Conservation (phyloP, 2,797 vertebrate genomes). For the Melanotaenia pygmaea region DNA sequence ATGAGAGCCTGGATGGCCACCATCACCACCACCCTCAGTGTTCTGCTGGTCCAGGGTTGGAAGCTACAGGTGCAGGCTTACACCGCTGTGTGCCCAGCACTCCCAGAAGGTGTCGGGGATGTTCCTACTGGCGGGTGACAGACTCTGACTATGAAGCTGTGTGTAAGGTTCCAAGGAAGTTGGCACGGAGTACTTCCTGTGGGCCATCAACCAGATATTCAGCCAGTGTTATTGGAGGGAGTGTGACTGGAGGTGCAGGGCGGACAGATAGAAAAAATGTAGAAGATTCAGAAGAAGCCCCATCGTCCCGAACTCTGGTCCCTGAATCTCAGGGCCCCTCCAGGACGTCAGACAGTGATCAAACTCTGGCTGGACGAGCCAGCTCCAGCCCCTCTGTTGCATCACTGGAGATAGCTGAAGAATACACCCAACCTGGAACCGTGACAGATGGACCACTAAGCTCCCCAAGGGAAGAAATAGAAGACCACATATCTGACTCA, state of each 20-base stretch:
- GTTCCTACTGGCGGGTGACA: slow-evolving; percentile 87
- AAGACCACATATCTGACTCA: slow-evolving; percentile 83
- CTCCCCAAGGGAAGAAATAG: slow-evolving; percentile 63
- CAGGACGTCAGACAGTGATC: slow-evolving; percentile 79
- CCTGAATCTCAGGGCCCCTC: slow-evolving; percentile 72
- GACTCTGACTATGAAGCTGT: slow-evolving; percentile 95
- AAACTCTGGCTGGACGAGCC: slow-evolving; percentile 80
- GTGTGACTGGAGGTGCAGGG: slow-evolving; percentile 60
- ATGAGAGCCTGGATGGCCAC: slow-evolving; percentile 83
- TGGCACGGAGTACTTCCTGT: slow-evolving; percentile 88
- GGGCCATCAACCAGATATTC: slow-evolving; percentile 89
- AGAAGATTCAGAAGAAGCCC: slow-evolving; percentile 79
- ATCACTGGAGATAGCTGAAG: slow-evolving; percentile 84
- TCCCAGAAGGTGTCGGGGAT: slow-evolving; percentile 88
- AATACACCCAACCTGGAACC: slow-evolving; percentile 67
- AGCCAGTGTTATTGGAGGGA: slow-evolving; percentile 78
- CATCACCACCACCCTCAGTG: slow-evolving; percentile 79
- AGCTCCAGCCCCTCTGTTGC: slow-evolving; percentile 88
- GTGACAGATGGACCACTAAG: slow-evolving; percentile 61
- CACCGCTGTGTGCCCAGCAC: slow-evolving; percentile 60
- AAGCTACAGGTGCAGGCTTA: slow-evolving; percentile 54
- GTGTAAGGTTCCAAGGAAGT: slow-evolving; percentile 92
- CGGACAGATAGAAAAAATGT: slow-evolving; percentile 38
- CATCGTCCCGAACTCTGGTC: slow-evolving; percentile 79
- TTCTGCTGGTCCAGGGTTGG: slow-evolving; percentile 58